These are phyloP conservation scores for Zaprionus inermis DNA, from an alignment of 1,140 invertebrate genomes.

Conservation along the genomic window DNA sequence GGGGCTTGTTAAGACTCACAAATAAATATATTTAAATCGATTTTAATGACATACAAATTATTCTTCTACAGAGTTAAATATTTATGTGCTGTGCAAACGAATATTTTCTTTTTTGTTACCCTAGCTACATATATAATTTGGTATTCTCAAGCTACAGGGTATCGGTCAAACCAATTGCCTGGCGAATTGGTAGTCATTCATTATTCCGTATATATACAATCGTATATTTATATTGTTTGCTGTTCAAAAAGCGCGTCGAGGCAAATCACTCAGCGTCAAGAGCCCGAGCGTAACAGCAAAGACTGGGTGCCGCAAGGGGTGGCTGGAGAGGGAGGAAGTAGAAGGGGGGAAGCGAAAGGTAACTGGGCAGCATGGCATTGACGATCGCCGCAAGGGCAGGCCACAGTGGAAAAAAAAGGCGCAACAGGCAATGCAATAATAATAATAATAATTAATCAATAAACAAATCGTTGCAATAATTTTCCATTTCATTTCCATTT, in stretches of 20 bases:
- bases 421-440: slow-evolving; percentile 12
- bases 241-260: slow-evolving; percentile 53
- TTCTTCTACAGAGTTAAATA: no score
- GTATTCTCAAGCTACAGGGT: neutral
- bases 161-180: neutral
- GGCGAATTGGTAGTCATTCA: slow-evolving; percentile 16
- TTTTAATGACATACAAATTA: no score
- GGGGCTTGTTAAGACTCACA: neutral
- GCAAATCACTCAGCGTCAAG: slow-evolving; percentile 50
- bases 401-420: neutral
- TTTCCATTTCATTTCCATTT: slow-evolving; percentile 13
- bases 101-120: neutral
- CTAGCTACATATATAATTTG: neutral
- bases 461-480: slow-evolving; percentile 23
- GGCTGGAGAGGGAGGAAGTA: neutral
- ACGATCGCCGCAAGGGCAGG: slow-evolving; percentile 35
- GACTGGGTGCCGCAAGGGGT: neutral
- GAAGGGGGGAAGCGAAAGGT: slow-evolving; percentile 17
- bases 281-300: slow-evolving; percentile 7
- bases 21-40: no score
- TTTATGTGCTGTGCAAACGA: no score
- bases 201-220: slow-evolving; percentile 43
- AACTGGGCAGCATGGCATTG: slow-evolving; percentile 37
- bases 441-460: slow-evolving; percentile 30
- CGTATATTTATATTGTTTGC: slow-evolving; percentile 42